Percentiles rank a stretch among this genome's conserved stretches.
These are phyloP conservation scores for Festucalex cinctus DNA, from an alignment of 2,113 vertebrate species.

Conservation along the genomic window DNA sequence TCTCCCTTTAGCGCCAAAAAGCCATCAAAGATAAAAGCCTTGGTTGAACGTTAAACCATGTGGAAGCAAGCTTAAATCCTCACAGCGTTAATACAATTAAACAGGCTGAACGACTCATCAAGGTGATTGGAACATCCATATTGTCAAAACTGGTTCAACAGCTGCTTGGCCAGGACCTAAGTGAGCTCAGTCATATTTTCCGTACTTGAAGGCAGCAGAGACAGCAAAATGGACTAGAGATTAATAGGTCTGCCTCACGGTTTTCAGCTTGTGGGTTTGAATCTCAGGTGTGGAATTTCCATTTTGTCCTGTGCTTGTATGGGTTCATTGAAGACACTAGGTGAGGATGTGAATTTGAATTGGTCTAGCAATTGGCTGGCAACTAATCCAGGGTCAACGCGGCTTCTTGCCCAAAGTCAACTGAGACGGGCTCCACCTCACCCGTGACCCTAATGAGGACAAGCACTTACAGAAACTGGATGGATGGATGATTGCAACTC, in stretches of 20 bases:
- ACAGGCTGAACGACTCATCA: neutral
- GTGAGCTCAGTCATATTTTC: conserved; percentile 6
- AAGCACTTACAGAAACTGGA: neutral
- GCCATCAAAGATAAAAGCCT: conserved; percentile 24
- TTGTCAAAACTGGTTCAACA: conserved; percentile 10
- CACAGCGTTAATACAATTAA: neutral
- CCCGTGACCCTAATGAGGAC: neutral
- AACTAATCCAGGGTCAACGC: too few relatives aligned
- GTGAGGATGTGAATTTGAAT: too few relatives aligned
- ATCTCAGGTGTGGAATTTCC: neutral
- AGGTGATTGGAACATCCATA: neutral
- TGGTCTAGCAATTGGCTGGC: too few relatives aligned
- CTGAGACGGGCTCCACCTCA: too few relatives aligned
- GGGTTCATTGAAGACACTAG: too few relatives aligned
- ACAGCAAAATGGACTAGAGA: neutral
- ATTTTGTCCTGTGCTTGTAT: neutral
- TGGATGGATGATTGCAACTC: neutral
- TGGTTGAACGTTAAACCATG: conserved; percentile 10
- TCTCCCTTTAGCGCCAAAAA: conserved; percentile 22
- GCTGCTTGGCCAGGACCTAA: conserved; percentile 6
- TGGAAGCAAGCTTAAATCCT: neutral
- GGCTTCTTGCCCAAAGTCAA: too few relatives aligned
- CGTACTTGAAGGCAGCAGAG: neutral
- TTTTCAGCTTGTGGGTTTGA: neutral
- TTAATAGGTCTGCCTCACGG: neutral